Evolutionary conservation across 2,113 vertebrate genomes (phyloP).

Genomic region (Gila orcuttii): DNA sequence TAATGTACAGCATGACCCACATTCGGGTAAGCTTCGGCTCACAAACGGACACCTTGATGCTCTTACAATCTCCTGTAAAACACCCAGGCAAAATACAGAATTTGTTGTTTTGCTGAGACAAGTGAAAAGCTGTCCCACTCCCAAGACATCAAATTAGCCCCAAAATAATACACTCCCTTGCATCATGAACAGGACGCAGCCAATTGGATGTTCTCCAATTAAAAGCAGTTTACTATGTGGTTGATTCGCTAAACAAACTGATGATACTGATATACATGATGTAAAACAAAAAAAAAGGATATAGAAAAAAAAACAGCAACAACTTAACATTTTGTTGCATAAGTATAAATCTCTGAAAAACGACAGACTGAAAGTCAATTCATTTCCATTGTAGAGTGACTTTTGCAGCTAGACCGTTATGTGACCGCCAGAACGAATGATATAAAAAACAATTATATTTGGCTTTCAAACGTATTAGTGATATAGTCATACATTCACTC

Average conservation of each 20-base stretch:
- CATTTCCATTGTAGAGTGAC: too few species aligned
- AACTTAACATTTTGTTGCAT: too few species aligned
- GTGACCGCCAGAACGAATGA: too few species aligned
- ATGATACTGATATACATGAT: too few species aligned
- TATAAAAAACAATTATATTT: too few species aligned
- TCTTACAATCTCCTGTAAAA: neutral
- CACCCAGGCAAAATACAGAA: conserved; percentile 1
- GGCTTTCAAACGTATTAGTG: neutral
- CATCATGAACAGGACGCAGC: neutral
- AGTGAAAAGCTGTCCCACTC: neutral
- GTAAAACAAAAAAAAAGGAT: too few species aligned
- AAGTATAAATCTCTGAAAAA: too few species aligned
- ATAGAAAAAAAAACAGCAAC: too few species aligned
- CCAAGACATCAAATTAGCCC: neutral
- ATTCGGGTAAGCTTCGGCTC: conserved; percentile 23
- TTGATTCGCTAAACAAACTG: neutral
- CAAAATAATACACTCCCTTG: neutral
- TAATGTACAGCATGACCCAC: conserved; percentile 23
- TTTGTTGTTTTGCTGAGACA: neutral
- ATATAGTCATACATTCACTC: neutral
- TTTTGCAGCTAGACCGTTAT: too few species aligned
- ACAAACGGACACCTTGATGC: neutral
- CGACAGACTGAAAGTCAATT: too few species aligned
- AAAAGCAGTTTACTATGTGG: neutral
- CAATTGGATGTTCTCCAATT: neutral